phyloP scores from a whole-genome alignment of 2,797 vertebrate genomes.

The Chaenodraco wilsoni region DNA sequence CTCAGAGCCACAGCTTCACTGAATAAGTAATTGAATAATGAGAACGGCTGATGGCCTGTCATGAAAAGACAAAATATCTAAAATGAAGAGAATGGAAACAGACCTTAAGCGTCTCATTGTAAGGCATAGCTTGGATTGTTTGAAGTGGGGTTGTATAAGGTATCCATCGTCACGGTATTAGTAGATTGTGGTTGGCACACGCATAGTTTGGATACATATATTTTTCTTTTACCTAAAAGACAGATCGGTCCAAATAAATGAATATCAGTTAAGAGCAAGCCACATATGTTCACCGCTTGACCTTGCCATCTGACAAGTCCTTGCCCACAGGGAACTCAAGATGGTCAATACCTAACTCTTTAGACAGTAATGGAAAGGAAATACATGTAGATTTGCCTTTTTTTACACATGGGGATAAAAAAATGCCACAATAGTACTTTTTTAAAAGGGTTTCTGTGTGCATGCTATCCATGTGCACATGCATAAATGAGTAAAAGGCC shows the following conservation, averaged over 20 bases:
- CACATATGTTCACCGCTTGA: too few species aligned
- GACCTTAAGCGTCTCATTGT: not conserved
- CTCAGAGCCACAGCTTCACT: slow-evolving; percentile 43
- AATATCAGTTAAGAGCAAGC: too few species aligned
- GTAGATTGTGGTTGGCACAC: too few species aligned
- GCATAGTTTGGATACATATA: too few species aligned
- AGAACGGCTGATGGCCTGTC: slow-evolving; percentile 50
- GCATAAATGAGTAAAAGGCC: slow-evolving; percentile 32
- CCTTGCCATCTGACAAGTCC: too few species aligned
- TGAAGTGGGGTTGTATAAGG: too few species aligned
- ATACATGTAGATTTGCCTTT: not conserved
- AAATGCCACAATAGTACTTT: not conserved
- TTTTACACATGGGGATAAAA: not conserved
- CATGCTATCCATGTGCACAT: not conserved
- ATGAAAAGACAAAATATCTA: slow-evolving; percentile 38
- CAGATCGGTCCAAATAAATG: too few species aligned
- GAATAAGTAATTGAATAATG: slow-evolving; percentile 58
- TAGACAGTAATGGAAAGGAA: slow-evolving; percentile 10
- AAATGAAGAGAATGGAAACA: slow-evolving; percentile 13
- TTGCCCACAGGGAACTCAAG: too few species aligned
- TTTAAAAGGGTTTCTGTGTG: slow-evolving; percentile 3
- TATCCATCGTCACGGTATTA: too few species aligned
- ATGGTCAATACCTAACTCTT: not conserved
- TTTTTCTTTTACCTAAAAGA: too few species aligned
- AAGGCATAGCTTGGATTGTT: not conserved